Evolutionary conservation across 1,140 invertebrate species (phyloP).

Genomic region (Penaeus chinensis): DNA sequence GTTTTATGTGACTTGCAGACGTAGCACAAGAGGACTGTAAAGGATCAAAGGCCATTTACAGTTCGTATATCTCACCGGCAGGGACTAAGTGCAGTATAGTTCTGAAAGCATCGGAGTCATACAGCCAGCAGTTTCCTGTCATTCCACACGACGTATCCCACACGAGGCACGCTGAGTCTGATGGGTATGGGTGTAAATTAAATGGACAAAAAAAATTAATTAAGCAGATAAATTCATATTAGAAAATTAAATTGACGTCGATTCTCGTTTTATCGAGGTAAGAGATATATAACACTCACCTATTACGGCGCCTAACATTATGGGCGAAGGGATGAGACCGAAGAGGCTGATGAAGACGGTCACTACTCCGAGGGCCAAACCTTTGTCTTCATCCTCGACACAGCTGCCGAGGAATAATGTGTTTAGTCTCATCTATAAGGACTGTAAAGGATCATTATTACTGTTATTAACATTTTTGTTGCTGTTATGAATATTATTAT

Average conservation of each 20-base stretch:
- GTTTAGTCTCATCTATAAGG: no score
- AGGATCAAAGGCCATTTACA: no score
- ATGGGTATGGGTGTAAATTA: neutral
- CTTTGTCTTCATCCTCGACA: conserved; percentile 64
- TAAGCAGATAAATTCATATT: neutral
- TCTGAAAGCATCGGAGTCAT: conserved; percentile 39
- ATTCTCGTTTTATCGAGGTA: neutral
- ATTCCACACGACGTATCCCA: conserved; percentile 39
- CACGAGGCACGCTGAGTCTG: conserved; percentile 42
- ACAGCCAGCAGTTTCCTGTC: conserved; percentile 33
- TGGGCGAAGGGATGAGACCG: conserved; percentile 64
- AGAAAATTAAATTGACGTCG: neutral
- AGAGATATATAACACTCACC: conserved; percentile 28
- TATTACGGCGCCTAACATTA: conserved; percentile 64
- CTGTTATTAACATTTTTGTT: no score
- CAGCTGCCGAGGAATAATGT: conserved; percentile 43
- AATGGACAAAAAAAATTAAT: neutral
- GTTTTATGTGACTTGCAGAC: no score
- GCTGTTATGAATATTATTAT: no score
- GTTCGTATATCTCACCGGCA: conserved; percentile 23
- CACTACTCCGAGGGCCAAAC: conserved; percentile 62
- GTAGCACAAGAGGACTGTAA: no score
- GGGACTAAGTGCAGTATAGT: conserved; percentile 34
- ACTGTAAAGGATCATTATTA: no score
- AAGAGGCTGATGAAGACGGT: conserved; percentile 63